A percentile compares a stretch with the other conserved stretches of the same genome.
Conservation (phyloP, 2,797 vertebrate species). For the Sciaenops ocellatus region DNA sequence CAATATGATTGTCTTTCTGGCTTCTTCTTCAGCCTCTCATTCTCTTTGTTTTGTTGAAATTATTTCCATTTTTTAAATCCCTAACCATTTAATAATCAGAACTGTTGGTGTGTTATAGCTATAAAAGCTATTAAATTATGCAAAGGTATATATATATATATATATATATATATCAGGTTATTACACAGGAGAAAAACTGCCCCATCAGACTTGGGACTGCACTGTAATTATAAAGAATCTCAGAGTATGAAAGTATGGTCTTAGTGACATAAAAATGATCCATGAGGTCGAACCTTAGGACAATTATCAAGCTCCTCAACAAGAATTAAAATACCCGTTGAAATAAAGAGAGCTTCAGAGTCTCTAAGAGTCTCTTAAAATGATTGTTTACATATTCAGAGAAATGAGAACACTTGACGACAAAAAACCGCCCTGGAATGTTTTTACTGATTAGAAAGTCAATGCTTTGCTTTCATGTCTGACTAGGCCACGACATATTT, state of each 20-base stretch:
- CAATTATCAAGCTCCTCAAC: too few relatives aligned
- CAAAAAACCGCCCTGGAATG: background rate
- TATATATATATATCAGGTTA: background rate
- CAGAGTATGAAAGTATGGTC: background rate
- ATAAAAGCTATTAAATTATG: conserved; percentile 24
- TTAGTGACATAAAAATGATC: background rate
- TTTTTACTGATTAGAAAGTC: conserved; percentile 5
- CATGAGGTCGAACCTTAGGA: background rate
- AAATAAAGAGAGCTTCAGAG: background rate
- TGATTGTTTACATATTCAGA: background rate
- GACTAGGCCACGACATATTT: conserved; percentile 2
- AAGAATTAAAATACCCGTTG: too few relatives aligned
- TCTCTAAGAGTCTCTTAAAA: background rate
- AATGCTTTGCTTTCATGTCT: background rate
- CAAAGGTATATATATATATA: background rate
- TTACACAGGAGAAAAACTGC: background rate
- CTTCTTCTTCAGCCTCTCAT: background rate
- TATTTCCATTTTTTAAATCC: background rate
- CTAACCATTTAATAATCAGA: background rate
- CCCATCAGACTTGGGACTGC: background rate
- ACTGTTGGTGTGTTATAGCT: background rate
- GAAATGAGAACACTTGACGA: background rate
- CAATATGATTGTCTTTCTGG: background rate
- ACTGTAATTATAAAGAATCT: background rate
- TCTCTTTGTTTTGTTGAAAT: background rate